Evolutionary conservation across 2,888 invertebrate species (phyloP).

Genomic region (Tetheella fluctuosa): DNA sequence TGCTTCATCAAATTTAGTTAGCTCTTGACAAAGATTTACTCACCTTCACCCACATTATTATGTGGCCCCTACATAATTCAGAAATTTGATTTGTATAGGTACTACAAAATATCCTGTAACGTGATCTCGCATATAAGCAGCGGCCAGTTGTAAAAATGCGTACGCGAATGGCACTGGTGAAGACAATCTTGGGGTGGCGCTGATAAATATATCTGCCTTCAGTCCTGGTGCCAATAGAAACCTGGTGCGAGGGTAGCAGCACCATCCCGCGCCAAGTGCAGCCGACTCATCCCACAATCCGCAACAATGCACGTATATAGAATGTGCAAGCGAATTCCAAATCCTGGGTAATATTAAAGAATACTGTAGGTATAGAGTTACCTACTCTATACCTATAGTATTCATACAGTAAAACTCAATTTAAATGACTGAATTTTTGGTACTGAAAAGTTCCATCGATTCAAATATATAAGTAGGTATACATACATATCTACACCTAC

Average conservation of each 20-base stretch:
- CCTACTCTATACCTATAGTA: neutral
- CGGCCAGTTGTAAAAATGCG: constrained; percentile 57
- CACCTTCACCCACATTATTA: constrained; percentile 25
- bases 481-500: too few species aligned
- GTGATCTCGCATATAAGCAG: constrained; percentile 59
- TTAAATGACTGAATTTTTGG: neutral
- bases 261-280: constrained; percentile 61
- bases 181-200: constrained; percentile 49
- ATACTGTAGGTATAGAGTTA: too few species aligned
- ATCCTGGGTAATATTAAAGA: constrained; percentile 41
- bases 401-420: neutral
- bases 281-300: constrained; percentile 59
- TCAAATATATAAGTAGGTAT: too few species aligned
- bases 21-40: constrained; percentile 17
- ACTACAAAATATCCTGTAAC: constrained; percentile 59
- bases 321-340: constrained; percentile 50
- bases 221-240: constrained; percentile 63
- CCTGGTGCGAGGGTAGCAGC: constrained; percentile 58
- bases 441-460: neutral
- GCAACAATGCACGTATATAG: constrained; percentile 59
- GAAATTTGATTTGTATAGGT: constrained; percentile 57
- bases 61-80: constrained; percentile 46
- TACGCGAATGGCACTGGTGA: constrained; percentile 44
- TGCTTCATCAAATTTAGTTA: neutral
- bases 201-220: constrained; percentile 43